These are phyloP conservation scores for Tetragnatha montana DNA, from an alignment of 2,888 invertebrate species.

Conservation along the genomic window DNA sequence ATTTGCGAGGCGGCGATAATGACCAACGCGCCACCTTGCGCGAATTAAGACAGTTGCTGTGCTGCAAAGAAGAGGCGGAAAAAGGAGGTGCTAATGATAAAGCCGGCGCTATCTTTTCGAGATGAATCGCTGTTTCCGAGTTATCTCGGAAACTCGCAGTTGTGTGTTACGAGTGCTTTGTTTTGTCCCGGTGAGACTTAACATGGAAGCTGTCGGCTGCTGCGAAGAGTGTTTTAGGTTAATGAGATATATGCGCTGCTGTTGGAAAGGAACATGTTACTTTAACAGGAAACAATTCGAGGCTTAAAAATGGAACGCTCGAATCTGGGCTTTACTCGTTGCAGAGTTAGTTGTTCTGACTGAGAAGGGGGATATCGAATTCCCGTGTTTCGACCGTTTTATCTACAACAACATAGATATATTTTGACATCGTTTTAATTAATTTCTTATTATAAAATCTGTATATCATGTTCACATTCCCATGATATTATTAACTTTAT, in stretches of 20 bases:
- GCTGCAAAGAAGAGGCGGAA: slow-evolving; percentile 18
- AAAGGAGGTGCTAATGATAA: slow-evolving; percentile 30
- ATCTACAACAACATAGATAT: too few species aligned
- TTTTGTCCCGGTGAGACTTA: background rate
- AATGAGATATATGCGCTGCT: background rate
- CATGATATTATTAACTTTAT: too few species aligned
- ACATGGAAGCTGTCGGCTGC: background rate
- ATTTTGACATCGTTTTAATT: too few species aligned
- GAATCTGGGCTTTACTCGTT: too few species aligned
- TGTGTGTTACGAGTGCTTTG: background rate
- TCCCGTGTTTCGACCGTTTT: too few species aligned
- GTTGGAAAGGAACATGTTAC: background rate
- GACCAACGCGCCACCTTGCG: slow-evolving; percentile 38
- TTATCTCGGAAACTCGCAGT: background rate
- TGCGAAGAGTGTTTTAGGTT: background rate
- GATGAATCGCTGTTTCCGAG: background rate
- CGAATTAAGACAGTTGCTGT: slow-evolving; percentile 4
- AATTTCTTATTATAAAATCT: too few species aligned
- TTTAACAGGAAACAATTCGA: background rate
- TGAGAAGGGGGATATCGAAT: too few species aligned
- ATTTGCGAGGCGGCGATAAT: slow-evolving; percentile 58
- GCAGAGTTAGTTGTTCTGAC: too few species aligned
- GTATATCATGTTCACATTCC: too few species aligned
- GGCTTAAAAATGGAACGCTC: too few species aligned
- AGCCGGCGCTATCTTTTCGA: background rate